These are phyloP conservation scores for Dicranocentrus wangi DNA, from an alignment of 2,888 invertebrate genomes.

Conservation along the genomic window DNA sequence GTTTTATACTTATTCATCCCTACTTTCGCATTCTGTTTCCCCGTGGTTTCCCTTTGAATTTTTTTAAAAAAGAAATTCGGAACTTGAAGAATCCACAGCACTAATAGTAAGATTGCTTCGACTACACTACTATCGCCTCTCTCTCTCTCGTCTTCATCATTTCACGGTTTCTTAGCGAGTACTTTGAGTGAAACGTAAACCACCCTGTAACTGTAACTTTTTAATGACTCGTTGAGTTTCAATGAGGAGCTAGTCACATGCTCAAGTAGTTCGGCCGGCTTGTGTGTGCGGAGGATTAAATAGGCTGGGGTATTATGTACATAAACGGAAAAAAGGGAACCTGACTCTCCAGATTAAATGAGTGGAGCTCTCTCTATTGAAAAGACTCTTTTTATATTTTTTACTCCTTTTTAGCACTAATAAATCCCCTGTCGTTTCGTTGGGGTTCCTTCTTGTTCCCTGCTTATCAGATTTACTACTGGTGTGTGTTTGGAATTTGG, in stretches of 20 bases:
- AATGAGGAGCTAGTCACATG: conserved; percentile 9
- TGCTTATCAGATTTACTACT: background rate
- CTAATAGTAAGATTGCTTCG: no score
- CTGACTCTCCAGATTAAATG: background rate
- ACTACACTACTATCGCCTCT: no score
- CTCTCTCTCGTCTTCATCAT: background rate
- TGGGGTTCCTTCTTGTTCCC: background rate
- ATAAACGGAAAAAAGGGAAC: background rate
- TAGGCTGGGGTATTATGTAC: background rate
- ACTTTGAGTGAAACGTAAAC: conserved; percentile 12
- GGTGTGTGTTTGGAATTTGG: no score
- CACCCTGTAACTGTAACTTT: conserved; percentile 22
- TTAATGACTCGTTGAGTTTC: conserved; percentile 29
- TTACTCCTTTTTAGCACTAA: background rate
- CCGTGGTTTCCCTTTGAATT: no score
- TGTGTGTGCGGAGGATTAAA: background rate
- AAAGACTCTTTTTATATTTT: background rate
- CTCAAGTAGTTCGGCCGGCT: conserved; percentile 1
- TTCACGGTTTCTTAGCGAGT: background rate
- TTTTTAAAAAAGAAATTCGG: no score
- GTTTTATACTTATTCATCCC: no score
- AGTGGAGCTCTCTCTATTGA: conserved; percentile 8
- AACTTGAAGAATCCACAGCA: no score
- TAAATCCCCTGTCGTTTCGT: background rate
- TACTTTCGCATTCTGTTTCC: no score